Percentiles rank a stretch among this genome's conserved stretches.
These are phyloP conservation scores for Eretmocerus hayati DNA, from an alignment of 2,888 invertebrate genomes.

Conservation along the genomic window DNA sequence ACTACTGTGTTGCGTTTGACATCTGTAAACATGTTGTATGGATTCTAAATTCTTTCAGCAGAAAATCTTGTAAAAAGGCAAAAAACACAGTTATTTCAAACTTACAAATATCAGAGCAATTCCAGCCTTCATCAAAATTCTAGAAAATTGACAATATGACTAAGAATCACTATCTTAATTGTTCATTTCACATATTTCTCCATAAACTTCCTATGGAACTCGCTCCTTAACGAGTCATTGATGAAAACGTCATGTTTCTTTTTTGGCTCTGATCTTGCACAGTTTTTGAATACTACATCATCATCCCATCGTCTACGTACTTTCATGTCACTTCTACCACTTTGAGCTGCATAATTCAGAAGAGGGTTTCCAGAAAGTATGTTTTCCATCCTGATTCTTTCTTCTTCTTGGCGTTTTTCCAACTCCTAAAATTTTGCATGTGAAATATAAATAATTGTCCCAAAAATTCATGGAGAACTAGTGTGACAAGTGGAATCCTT, in stretches of 20 bases:
- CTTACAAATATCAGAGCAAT: no score
- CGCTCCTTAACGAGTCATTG: constrained; percentile 95
- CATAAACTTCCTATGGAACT: constrained; percentile 99
- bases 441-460: constrained; percentile 15
- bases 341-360: constrained; percentile 74
- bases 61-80: no score
- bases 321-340: constrained; percentile 73
- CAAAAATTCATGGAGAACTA: constrained; percentile 50
- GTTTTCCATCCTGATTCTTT: constrained; percentile 95
- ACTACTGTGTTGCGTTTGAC: no score
- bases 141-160: no score
- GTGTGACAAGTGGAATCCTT: constrained; percentile 14
- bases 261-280: constrained; percentile 91
- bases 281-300: constrained; percentile 99
- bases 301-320: constrained; percentile 96
- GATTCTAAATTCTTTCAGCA: no score
- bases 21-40: no score
- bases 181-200: constrained; percentile 97
- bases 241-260: constrained; percentile 85
- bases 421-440: constrained; percentile 82
- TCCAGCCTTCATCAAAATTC: no score
- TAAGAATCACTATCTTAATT: no score
- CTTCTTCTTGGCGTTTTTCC: constrained; percentile 88
- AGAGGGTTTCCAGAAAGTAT: constrained; percentile 96
- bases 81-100: no score